Conservation (phyloP, 2,113 vertebrate genomes). For the Dipodomys spectabilis region DNA sequence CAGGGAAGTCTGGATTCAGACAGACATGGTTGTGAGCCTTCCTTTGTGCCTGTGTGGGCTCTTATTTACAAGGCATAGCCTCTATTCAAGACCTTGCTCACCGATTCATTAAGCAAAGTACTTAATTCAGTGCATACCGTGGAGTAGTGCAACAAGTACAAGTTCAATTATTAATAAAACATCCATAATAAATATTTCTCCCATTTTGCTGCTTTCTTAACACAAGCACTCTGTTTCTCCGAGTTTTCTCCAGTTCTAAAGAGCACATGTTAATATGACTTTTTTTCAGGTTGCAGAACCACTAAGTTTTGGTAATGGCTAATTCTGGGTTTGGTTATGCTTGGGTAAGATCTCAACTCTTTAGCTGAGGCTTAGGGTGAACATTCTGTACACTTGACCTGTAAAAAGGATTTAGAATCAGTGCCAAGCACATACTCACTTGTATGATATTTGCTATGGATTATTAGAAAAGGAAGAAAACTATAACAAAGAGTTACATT, state of each 20-base stretch:
- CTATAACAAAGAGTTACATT: background rate
- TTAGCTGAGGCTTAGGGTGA: background rate
- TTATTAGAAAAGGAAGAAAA: background rate
- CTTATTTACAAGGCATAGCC: background rate
- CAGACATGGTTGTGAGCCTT: background rate
- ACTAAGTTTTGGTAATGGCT: background rate
- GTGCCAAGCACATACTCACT: background rate
- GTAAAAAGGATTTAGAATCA: background rate
- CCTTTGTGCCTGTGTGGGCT: background rate
- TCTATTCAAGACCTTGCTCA: background rate
- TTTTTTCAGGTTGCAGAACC: background rate
- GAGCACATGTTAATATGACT: background rate
- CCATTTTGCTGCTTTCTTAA: conserved; percentile 24
- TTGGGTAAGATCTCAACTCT: background rate
- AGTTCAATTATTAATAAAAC: conserved; percentile 43
- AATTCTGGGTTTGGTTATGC: background rate
- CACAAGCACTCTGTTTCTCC: background rate
- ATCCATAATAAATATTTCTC: background rate
- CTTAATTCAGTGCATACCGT: background rate
- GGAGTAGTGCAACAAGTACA: background rate
- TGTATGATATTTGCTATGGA: background rate
- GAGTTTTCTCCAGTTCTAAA: background rate
- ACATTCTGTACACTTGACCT: background rate
- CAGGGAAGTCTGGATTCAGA: background rate
- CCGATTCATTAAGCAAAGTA: background rate